Conservation (phyloP, 2,113 vertebrate species). For the Syngnathus scovelli region DNA sequence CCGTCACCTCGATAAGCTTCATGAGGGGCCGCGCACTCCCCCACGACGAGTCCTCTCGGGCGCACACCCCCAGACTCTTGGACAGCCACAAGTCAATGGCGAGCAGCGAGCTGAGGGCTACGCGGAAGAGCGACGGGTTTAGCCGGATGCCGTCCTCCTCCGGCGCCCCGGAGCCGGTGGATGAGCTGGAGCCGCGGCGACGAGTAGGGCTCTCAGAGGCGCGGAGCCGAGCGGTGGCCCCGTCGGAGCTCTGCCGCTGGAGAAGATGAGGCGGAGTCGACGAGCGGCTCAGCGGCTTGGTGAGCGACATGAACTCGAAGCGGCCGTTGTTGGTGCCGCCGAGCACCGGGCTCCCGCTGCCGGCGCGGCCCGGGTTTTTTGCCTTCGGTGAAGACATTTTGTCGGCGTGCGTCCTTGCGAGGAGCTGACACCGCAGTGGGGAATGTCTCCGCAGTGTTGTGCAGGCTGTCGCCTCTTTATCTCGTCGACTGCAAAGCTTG, state of each 20-base stretch:
- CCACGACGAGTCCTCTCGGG: constrained; percentile 86
- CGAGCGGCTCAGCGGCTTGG: constrained; percentile 66
- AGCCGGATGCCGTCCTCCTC: constrained; percentile 89
- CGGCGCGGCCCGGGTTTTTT: constrained; percentile 50
- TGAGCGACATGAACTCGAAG: constrained; percentile 79
- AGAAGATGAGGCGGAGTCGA: constrained; percentile 55
- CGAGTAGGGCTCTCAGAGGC: constrained; percentile 81
- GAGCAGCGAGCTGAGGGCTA: constrained; percentile 88
- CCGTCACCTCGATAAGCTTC: constrained; percentile 91
- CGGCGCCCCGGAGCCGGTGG: constrained; percentile 64
- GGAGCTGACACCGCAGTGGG: constrained; percentile 4
- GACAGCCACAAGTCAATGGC: constrained; percentile 94
- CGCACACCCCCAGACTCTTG: constrained; percentile 90
- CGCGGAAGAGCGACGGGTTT: constrained; percentile 85
- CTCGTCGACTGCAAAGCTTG: constrained; percentile 35
- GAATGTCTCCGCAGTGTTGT: constrained; percentile 17
- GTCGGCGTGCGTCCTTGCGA: neutral
- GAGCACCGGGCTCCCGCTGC: constrained; percentile 58
- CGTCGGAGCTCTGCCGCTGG: constrained; percentile 71
- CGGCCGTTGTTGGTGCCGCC: constrained; percentile 63
- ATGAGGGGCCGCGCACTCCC: constrained; percentile 85
- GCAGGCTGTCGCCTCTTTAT: constrained; percentile 25
- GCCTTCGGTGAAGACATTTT: constrained; percentile 76
- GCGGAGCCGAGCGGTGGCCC: constrained; percentile 70
- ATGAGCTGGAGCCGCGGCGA: constrained; percentile 77